Base-by-base conservation (phyloP, 2,797 vertebrate species). In the Chaenodraco wilsoni region DNA sequence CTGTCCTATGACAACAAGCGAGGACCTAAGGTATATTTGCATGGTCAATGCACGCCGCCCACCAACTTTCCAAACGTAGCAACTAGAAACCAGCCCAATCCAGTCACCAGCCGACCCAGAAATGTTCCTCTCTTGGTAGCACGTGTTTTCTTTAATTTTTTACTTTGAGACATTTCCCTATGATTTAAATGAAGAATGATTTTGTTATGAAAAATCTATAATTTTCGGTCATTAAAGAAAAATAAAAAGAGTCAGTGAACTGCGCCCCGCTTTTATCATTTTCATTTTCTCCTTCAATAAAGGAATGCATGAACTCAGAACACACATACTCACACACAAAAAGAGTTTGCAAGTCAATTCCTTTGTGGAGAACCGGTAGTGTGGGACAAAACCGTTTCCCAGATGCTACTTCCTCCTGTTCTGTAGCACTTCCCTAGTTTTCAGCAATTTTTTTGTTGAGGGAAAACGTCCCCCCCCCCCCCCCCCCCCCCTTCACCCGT, bases 21-120 rank as follows among this genome's bases (percentile, higher is more conserved):
- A 96, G 98, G 98, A 99, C 98, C 98, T 94, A 99, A 99, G 98
- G 98, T 99, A 99, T 99, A 98, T 97, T 97, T 99, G 97, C 97
- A 99, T 99, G 98, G 97, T 98, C 96, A 96, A 97, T 98, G 98
- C 98, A 99, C 97, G 98, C 97, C 97, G 96, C 97, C 97, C 97
- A 97, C 97, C 96, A 99, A 98, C 96, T 98, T 96, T 98, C 96
- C 97, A 96, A 96, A 93, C 89, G 94, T 95, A 96, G 94, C 96
- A 94, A 93, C 94, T 95, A 95, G 95, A 95, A 94, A 91, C 92
- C 93, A 96, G 95, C 89, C 92, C 90, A 89, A 94, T 94, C 94
- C 95, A 94, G 95, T 94, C 96, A 93, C 93, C 90, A 92, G 95
- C 93, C 93, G 92, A 94, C 92, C 94, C 94, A 94, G 92, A 95